Base-by-base conservation (phyloP, 2,113 vertebrate genomes). In the Rhizomys pruinosus region DNA sequence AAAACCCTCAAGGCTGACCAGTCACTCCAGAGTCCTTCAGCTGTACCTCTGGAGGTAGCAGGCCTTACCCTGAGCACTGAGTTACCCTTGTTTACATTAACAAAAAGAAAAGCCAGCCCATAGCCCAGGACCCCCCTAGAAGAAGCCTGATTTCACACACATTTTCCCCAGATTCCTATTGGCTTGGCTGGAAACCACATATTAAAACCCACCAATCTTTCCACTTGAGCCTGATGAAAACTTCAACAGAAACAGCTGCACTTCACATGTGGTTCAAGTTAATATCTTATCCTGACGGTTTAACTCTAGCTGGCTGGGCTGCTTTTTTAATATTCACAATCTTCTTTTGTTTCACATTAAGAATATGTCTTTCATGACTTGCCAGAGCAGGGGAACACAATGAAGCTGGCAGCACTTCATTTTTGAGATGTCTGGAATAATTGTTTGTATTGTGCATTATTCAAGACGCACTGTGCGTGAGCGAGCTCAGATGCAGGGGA, bases 201-300 rank as follows among this genome's bases (percentile, higher is more conserved):
- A 98, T 98, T 98, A 98, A 98, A 98, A 98, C 96, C 97, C 97
- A 98, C 98, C 98, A 98, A 98, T 98, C 98, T 98, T 98, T 98
- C 98, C 96, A 97, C 97, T 92, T 95, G 96, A 97, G 97, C 94
- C 97, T 98, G 98, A 98, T 98, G 98, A 98, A 98, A 98, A 97
- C 97, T 97, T 98, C 97, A 97, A 91, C 97, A 98, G 97, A 98
- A 98, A 98, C 98, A 98, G 98, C 98, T 98, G 98, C 97, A 97
- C 97, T 97, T 98, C 97, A 98, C 98, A 98, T 98, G 97, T 98
- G 98, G 97, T 98, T 98, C 97, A 94, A 94, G 97, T 98, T 98
- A 98, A 97, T 97, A 92, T 97, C 98, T 98, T 97, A 97, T 97
- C 97, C 97, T 92, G 68, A 91, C 34, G 47, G 84, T 98, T 98